Evolutionary conservation across 2,888 invertebrate species (phyloP), one percentile per base, ranked within the genome.

Genomic region (Diarsia brunnea): DNA sequence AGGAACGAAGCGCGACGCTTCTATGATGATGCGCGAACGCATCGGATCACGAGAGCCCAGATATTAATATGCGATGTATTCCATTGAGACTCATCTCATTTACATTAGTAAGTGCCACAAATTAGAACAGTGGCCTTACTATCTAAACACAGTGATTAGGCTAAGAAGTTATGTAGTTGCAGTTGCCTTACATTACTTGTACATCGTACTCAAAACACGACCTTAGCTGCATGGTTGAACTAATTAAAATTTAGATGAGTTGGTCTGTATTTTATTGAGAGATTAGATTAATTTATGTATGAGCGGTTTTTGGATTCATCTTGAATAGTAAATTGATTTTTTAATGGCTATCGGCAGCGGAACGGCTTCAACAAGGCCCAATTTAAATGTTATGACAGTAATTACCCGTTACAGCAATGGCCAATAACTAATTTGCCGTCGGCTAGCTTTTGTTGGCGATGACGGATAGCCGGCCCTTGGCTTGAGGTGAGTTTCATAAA

Each of bases 71-170:
- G 77, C 81, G 76, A 78, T 76, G 77, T 82, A 72, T 71, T 78
- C 74, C 65, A 72, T 81, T 88, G 88, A 91, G 89, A 89, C 90
- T 90, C 88, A 86, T 90, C 90, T 90, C 89, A 91, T 92, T 93
- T 92, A 89, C 92, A 92, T 92, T 88, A 88, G 84, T 87, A 91
- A 91, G 90, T 90, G 90, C 88, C 85, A 87, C 85, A 88, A 90
- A 92, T 91, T 90, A 91, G 90, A 90, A 78, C 89, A 88, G 82
- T 88, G 92, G 86, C 92, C 93, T 93, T 93, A 91, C 90, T 88
- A 91, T 90, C 91, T 90, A 90, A 86, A 84, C 71, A 86, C 76
- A 81, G 80, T 81, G 65, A 84, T 83, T 82, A 82, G 68, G 49
- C 70, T 81, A 64, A 58, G 58, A 78, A 53, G 27, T 79, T 83